Base-by-base conservation (phyloP, 2,797 vertebrate genomes). In the Phoebastria nigripes region DNA sequence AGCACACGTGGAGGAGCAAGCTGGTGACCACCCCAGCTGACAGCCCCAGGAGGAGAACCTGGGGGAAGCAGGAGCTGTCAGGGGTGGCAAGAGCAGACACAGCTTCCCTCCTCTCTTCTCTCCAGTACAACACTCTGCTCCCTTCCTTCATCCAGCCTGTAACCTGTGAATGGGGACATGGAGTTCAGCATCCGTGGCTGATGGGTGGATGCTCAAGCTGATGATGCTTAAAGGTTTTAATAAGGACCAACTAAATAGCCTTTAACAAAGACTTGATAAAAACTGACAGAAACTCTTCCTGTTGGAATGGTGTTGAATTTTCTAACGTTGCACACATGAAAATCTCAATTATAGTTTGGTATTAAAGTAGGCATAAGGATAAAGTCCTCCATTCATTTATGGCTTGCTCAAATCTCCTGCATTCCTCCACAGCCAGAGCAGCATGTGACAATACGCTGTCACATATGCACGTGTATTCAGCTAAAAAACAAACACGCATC, bases 371-470 rank as follows among this genome's bases (percentile, higher is more conserved):
- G 39, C 17, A 56, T 47, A 65, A 82, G 59, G 54, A 62, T 46
- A n/a, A 52, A 76, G n/a, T 26, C 20, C 26, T 82, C 42, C 11
- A 15, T 51, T 84, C 11, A 8, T 20, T 13, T 18, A 13, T 15
- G 26, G 31, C 33, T 62, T n/a, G n/a, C 33, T 42, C 55, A 15
- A 15, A 28, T 33, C 56, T 61, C 44, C 49, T 8, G 26, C 20
- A 22, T 24, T 74, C 17, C 25, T 80, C 35, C 51, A 54, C 15
- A 41, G 62, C n/a, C 39, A 80, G 39, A 79, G 52, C 55, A 79
- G n/a, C 24, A 44, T 1, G 0, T 33, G 59, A 37, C 37, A 46
- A 52, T 16, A 37, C 1, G 0, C 33, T 37, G 22, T 28, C 84
- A 51, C 35, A 26, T 18, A 33, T 1, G 3, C 39, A n/a, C 1